Evolutionary conservation across 2,113 vertebrate species (phyloP).

Genomic region (Pterocles orientalis): DNA sequence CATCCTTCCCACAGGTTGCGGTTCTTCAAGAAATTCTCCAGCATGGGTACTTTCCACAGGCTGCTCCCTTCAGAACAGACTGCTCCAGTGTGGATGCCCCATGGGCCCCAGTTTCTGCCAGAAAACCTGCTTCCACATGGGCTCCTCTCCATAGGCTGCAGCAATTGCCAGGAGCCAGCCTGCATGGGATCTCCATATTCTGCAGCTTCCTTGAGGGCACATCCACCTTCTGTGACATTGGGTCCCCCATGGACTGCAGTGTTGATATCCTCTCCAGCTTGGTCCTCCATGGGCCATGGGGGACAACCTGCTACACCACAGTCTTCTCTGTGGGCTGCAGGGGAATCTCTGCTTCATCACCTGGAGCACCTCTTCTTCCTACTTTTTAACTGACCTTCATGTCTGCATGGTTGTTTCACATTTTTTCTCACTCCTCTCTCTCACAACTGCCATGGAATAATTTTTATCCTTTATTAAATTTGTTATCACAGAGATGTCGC

Average conservation of each 20-base stretch:
- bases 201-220: neutral
- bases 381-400: too few species aligned
- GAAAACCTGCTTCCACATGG: neutral
- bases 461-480: neutral
- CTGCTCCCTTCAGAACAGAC: neutral
- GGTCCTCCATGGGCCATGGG: neutral
- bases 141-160: neutral
- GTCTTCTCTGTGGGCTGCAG: too few species aligned
- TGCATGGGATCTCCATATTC: neutral
- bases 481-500: neutral
- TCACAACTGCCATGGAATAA: neutral
- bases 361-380: too few species aligned
- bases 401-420: neutral
- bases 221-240: neutral
- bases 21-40: neutral
- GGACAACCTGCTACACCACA: too few species aligned
- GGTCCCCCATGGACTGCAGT: neutral
- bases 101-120: neutral
- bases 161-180: neutral
- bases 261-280: neutral
- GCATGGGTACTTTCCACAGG: neutral
- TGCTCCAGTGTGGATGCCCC: neutral
- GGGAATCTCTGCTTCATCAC: too few species aligned
- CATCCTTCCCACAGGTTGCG: neutral
- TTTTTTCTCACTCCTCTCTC: neutral